Evolutionary conservation across 2,797 vertebrate genomes (phyloP), one percentile per base, ranked within the genome.

Genomic region (Hypotaenidia philippensis): DNA sequence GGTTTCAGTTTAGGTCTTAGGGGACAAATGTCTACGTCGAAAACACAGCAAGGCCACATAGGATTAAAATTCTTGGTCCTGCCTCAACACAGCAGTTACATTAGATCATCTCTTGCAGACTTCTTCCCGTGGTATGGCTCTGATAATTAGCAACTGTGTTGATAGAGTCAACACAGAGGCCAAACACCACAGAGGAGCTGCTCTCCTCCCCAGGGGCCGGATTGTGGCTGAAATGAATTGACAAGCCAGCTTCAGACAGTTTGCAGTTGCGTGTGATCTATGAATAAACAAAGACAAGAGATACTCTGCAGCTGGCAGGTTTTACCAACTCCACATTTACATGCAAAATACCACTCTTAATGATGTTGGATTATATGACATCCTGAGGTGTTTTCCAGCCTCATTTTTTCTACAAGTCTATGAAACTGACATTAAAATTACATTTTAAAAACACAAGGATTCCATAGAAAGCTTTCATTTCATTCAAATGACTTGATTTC

Each of bases 341-440:
- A 38, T 72, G 72, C 8, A 70, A 96, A 94, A 83, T 13, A 14
- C 44, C 13, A 2, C n/a, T 83, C 76, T 83, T 57, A 64, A 83
- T 75, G 76, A 82, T 25, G 27, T 26, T 63, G 32, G 70, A 20
- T 18, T 63, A 1, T 29, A 55, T 18, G 63, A 68, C 53, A 20
- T 90, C 72, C 41, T 5, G 6, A 91, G 63, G 80, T 94, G 63
- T 82, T 91, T 79, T 81, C 91, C 83, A 91, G 32, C 31, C 57
- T 81, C 57, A 47, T 91, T 91, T 93, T 81, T 68, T 64, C 60
- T 75, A 15, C 9, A 7, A 87, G 53, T 70, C 76, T 69, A 72
- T 86, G 80, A 94, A 95, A 89, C 84, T 55, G 23, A 50, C 69
- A 88, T 75, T 91, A 63, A 87, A 94, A 86, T 66, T 74, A n/a